Percentiles rank a stretch among this genome's conserved stretches.
These are phyloP conservation scores for Aphelinus certus DNA, from an alignment of 1,140 invertebrate genomes.

Conservation along the genomic window DNA sequence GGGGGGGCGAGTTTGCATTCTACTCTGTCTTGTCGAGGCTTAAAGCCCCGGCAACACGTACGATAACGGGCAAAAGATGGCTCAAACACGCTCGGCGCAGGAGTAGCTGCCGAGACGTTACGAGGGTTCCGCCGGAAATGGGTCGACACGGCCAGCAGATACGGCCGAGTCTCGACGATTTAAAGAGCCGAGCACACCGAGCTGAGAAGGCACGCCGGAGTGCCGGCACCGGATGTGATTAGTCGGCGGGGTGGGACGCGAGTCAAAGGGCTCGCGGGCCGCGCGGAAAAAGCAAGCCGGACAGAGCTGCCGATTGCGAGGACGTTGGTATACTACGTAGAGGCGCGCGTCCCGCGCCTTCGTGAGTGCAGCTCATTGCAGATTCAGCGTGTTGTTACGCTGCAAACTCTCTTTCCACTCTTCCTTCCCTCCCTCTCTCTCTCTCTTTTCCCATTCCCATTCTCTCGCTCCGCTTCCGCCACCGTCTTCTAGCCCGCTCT, in stretches of 20 bases:
- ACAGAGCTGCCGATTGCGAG: not conserved
- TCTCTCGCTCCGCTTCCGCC: too few species aligned
- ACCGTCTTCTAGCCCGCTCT: not conserved
- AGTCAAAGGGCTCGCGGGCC: not conserved
- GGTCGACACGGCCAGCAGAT: slow-evolving; percentile 4
- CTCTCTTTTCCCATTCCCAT: not conserved
- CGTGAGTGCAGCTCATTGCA: slow-evolving; percentile 9
- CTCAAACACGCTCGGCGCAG: slow-evolving; percentile 1
- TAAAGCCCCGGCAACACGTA: not conserved
- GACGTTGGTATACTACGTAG: too few species aligned
- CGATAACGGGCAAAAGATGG: slow-evolving; percentile 26
- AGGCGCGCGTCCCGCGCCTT: not conserved
- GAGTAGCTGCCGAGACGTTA: slow-evolving; percentile 41
- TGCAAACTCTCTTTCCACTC: not conserved
- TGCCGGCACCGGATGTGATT: not conserved
- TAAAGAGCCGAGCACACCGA: not conserved
- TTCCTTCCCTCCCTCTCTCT: slow-evolving; percentile 1
- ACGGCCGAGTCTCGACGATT: slow-evolving; percentile 4
- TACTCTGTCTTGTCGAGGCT: slow-evolving; percentile 19
- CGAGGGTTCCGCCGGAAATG: slow-evolving; percentile 38
- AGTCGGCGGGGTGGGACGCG: not conserved
- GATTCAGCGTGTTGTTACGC: slow-evolving; percentile 15
- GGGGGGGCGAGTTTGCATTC: slow-evolving; percentile 7
- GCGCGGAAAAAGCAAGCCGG: too few species aligned
- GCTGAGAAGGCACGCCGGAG: not conserved